These are phyloP conservation scores for Orestias chungarensis DNA, from an alignment of 2,797 vertebrate genomes.

Conservation along the genomic window DNA sequence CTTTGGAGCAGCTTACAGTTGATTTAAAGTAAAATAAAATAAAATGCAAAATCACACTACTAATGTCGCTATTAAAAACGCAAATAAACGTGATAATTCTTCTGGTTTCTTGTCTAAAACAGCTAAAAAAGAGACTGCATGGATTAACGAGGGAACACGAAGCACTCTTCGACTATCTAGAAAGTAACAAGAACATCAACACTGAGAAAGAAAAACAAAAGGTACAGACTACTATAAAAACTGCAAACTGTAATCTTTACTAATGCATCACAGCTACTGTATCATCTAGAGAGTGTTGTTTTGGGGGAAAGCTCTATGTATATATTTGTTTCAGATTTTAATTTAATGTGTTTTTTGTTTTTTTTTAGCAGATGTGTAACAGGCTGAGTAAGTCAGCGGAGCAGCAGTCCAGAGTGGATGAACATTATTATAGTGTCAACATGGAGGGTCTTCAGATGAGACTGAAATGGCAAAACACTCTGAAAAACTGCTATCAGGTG, in stretches of 20 bases:
- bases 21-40: no score
- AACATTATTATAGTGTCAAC: slow-evolving; percentile 88
- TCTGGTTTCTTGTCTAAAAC: slow-evolving; percentile 27
- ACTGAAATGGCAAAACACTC: slow-evolving; percentile 87
- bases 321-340: not conserved
- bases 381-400: slow-evolving; percentile 89
- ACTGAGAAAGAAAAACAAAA: slow-evolving; percentile 88
- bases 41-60: not conserved
- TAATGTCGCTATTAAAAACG: not conserved
- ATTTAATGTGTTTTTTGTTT: not conserved
- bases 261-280: not conserved
- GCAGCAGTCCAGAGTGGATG: slow-evolving; percentile 82
- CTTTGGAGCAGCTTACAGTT: not conserved
- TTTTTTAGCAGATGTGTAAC: slow-evolving; percentile 82
- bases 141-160: slow-evolving; percentile 86
- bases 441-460: slow-evolving; percentile 84
- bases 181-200: slow-evolving; percentile 83
- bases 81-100: slow-evolving; percentile 2
- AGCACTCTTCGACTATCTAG: slow-evolving; percentile 85
- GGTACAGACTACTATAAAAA: slow-evolving; percentile 60
- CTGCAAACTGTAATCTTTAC: not conserved
- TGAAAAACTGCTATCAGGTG: slow-evolving; percentile 89
- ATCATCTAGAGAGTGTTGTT: not conserved
- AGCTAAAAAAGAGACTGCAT: slow-evolving; percentile 87
- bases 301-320: not conserved